These are phyloP conservation scores for Vireo griseus DNA, from an alignment of 2,797 vertebrate species.

Conservation along the genomic window DNA sequence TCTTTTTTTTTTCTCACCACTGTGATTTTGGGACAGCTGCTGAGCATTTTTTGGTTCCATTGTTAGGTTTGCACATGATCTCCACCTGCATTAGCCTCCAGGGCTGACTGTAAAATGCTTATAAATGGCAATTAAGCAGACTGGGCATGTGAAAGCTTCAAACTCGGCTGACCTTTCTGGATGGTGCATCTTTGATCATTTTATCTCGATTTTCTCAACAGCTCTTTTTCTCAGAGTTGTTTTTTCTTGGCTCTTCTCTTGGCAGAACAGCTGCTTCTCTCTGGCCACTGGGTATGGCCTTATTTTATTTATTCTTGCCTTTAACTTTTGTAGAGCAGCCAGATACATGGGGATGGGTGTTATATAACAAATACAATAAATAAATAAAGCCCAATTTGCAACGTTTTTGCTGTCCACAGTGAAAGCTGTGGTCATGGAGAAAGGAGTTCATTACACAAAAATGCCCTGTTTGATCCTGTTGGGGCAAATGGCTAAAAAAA, in stretches of 20 bases:
- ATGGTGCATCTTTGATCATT: conserved; percentile 19
- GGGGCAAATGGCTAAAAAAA: conserved; percentile 47
- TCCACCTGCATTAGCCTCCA: background rate
- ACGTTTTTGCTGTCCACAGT: conserved; percentile 19
- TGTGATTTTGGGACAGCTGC: background rate
- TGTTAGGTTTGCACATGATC: background rate
- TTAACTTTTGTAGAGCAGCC: conserved; percentile 56
- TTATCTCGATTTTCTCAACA: conserved; percentile 39
- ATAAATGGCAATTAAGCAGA: background rate
- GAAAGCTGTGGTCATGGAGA: conserved; percentile 68
- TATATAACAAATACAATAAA: conserved; percentile 68
- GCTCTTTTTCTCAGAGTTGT: conserved; percentile 6
- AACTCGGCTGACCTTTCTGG: conserved; percentile 10
- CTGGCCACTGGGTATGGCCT: conserved; percentile 18
- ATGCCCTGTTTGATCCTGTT: conserved; percentile 55
- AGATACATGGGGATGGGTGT: conserved; percentile 64
- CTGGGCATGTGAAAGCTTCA: background rate
- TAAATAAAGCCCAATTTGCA: conserved; percentile 57
- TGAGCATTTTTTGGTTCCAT: background rate
- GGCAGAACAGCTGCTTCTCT: conserved; percentile 54
- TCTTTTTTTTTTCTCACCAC: background rate
- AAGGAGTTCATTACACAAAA: conserved; percentile 50
- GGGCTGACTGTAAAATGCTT: background rate
- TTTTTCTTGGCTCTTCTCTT: conserved; percentile 50
- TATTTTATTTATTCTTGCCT: conserved; percentile 57